Evolutionary conservation across 1,140 invertebrate genomes (phyloP), one percentile per base, ranked within the genome.

Genomic region (Lepidostoma basale): DNA sequence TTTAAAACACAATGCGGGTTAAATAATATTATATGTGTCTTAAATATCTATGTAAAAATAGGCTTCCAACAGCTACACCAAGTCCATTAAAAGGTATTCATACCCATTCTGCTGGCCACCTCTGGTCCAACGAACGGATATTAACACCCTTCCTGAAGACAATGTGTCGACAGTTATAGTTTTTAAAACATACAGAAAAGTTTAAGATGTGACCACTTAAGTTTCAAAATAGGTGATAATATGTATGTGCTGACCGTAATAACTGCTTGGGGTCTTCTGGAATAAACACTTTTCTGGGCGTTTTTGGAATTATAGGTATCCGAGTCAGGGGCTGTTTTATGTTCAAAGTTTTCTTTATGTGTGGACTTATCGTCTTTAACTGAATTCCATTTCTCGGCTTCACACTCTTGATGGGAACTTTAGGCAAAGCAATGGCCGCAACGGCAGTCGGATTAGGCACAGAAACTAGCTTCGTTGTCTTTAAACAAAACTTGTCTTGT

Each of bases 231-330:
- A 2, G 18, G 18, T 45, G 6, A 33, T 33, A 5, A 5, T 6
- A 33, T 33, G 12, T 49, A 16, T 33, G 9, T 56, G 33, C 52
- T 16, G 18, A 56, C 52, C 52, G 25, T 23, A 23, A 23, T 49
- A 49, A 2, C 10, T 23, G 45, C 20, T 16, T 58, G 3, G 22
- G 20, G 60, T 30, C 36, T 36, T 65, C 28, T 25, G 23, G 68
- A 47, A 66, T 45, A 10, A 66, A 30, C 12, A 59, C 39, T 18
- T 64, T 47, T 36, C 45, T 44, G 5, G 33, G 39, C 6, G 68
- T 54, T 60, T 60, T 66, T n/a, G 63, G 62, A 3, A 39, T 36
- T 16, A 70, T 23, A 5, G 62, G 54, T 26, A 66, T 62, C n/a
- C 62, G 54, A 2, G 44, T 62, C 3, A 66, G 52, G 3, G 33